Evolutionary conservation across 2,888 invertebrate species (phyloP).

Genomic region (Globia sparganii): DNA sequence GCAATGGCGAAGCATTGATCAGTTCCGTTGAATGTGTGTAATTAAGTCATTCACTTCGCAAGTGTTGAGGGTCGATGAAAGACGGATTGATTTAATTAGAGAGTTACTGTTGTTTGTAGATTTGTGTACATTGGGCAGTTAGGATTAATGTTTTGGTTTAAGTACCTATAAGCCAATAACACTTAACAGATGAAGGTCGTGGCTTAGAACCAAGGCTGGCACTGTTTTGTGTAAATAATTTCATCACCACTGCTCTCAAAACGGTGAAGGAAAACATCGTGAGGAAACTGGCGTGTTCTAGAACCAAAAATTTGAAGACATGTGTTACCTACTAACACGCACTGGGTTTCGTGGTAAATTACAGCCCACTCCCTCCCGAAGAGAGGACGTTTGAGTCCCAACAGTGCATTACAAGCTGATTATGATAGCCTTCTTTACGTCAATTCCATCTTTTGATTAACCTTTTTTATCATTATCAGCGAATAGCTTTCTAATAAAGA

Average conservation of each 20-base stretch:
- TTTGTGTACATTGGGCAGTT: neutral
- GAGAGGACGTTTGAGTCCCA: no score
- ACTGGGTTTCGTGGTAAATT: no score
- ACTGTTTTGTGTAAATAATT: no score
- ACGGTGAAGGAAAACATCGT: no score
- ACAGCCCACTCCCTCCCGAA: no score
- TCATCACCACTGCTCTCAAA: no score
- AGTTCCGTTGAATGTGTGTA: conserved; percentile 12
- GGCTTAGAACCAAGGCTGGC: neutral
- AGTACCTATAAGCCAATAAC: neutral
- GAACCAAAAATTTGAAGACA: no score
- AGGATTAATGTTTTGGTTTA: neutral
- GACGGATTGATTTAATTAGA: conserved; percentile 30
- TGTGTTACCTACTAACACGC: no score
- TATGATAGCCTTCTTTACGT: neutral
- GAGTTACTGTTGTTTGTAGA: neutral
- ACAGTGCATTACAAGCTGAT: no score
- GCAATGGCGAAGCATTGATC: conserved; percentile 16
- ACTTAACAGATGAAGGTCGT: no score
- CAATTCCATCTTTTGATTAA: neutral
- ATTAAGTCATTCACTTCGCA: conserved; percentile 30
- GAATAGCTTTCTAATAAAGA: neutral
- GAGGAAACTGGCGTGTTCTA: no score
- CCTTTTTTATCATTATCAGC: neutral
- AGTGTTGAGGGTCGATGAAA: conserved; percentile 11